A percentile compares a stretch with the other conserved stretches of the same genome.
These are phyloP conservation scores for Toxotes chatareus DNA, from an alignment of 2,113 vertebrate genomes.

Conservation along the genomic window DNA sequence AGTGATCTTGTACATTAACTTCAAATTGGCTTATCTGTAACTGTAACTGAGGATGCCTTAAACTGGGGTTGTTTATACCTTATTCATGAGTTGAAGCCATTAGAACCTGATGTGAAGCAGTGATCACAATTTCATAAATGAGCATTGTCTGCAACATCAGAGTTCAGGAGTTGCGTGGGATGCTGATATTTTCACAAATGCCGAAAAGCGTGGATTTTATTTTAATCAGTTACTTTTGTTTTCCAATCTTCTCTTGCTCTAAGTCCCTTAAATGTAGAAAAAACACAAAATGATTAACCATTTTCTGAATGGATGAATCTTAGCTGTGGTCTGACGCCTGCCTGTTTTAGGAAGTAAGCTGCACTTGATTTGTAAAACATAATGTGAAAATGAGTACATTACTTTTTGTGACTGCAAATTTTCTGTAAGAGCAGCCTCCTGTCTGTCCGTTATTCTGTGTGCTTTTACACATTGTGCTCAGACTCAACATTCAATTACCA, in stretches of 20 bases:
- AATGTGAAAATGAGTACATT: background rate
- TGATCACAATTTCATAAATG: background rate
- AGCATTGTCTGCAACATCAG: background rate
- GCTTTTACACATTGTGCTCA: constrained; percentile 31
- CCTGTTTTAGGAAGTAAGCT: background rate
- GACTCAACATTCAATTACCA: constrained; percentile 70
- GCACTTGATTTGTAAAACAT: background rate
- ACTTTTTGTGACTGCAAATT: background rate
- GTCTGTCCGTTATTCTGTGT: constrained; percentile 2
- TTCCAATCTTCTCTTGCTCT: background rate
- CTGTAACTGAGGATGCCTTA: background rate
- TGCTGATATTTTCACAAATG: background rate
- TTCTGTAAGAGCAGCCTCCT: background rate
- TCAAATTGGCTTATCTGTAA: background rate
- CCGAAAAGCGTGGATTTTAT: background rate
- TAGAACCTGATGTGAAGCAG: background rate
- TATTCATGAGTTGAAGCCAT: background rate
- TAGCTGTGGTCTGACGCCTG: background rate
- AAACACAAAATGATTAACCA: background rate
- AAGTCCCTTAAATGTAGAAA: background rate
- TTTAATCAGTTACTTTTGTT: background rate
- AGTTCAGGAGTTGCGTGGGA: background rate
- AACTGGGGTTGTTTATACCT: background rate
- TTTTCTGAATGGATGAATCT: background rate
- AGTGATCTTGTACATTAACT: background rate